Conservation (phyloP, 2,113 vertebrate species). For the Amblyopsis rosae region DNA sequence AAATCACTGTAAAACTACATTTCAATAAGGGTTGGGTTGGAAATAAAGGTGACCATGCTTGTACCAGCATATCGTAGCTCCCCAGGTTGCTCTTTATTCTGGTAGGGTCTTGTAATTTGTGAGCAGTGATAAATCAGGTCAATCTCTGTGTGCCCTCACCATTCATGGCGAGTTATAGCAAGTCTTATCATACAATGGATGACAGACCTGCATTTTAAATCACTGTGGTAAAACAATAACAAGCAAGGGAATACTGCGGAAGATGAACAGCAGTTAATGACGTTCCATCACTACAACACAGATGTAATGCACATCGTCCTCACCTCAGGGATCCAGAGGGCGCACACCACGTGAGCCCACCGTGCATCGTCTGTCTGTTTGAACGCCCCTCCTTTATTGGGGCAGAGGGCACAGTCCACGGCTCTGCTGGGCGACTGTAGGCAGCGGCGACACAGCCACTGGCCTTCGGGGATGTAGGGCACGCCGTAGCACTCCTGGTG, state of each 20-base stretch:
- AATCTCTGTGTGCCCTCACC: neutral
- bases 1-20: too few species aligned
- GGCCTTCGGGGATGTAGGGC: conserved; percentile 97
- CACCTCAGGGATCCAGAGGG: conserved; percentile 97
- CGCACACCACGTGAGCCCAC: conserved; percentile 97
- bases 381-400: conserved; percentile 98
- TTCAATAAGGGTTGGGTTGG: too few species aligned
- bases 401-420: conserved; percentile 97
- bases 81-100: neutral
- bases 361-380: conserved; percentile 98
- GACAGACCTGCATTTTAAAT: neutral
- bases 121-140: neutral
- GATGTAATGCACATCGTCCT: conserved; percentile 13
- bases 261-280: neutral
- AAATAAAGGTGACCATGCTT: too few species aligned
- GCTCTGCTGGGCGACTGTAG: conserved; percentile 95
- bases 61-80: too few species aligned
- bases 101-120: neutral
- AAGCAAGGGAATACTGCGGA: neutral
- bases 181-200: neutral
- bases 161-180: neutral
- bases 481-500: conserved; percentile 99
- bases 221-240: neutral
- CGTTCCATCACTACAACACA: neutral
- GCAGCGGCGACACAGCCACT: conserved; percentile 98